These are phyloP conservation scores for Dynastes grantii DNA, from an alignment of 2,888 invertebrate genomes.

Conservation along the genomic window DNA sequence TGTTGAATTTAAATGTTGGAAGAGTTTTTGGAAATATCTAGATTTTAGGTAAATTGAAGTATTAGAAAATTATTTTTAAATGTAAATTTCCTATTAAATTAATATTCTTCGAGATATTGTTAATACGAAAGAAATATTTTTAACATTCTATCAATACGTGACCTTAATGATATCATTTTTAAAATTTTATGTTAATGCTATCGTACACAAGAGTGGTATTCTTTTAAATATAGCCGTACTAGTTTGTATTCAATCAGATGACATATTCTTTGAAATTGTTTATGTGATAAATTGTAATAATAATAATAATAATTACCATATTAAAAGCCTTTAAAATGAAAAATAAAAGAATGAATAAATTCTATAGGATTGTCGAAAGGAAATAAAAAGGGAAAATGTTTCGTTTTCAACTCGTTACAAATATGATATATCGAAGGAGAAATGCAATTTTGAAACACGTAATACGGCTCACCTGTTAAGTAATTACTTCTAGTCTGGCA, in stretches of 20 bases:
- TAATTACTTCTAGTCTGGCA: slow-evolving; percentile 42
- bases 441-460: slow-evolving; percentile 55
- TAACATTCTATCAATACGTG: too few relatives aligned
- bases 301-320: background rate
- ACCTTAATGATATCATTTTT: too few relatives aligned
- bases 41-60: too few relatives aligned
- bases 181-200: too few relatives aligned
- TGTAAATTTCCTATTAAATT: too few relatives aligned
- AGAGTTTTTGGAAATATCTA: background rate
- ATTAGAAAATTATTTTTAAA: too few relatives aligned
- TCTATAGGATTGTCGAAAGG: slow-evolving; percentile 57
- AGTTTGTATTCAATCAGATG: too few relatives aligned
- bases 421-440: slow-evolving; percentile 56
- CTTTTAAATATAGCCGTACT: too few relatives aligned
- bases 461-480: slow-evolving; percentile 52
- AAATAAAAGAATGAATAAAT: background rate
- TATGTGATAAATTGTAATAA: background rate
- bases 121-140: too few relatives aligned
- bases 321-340: background rate
- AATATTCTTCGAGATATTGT: too few relatives aligned
- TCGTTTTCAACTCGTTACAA: slow-evolving; percentile 59
- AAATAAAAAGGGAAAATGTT: slow-evolving; percentile 55
- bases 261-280: background rate
- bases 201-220: too few relatives aligned
- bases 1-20: background rate